Conservation (phyloP, 2,888 invertebrate species). For the Polydrusus pterygomalis region DNA sequence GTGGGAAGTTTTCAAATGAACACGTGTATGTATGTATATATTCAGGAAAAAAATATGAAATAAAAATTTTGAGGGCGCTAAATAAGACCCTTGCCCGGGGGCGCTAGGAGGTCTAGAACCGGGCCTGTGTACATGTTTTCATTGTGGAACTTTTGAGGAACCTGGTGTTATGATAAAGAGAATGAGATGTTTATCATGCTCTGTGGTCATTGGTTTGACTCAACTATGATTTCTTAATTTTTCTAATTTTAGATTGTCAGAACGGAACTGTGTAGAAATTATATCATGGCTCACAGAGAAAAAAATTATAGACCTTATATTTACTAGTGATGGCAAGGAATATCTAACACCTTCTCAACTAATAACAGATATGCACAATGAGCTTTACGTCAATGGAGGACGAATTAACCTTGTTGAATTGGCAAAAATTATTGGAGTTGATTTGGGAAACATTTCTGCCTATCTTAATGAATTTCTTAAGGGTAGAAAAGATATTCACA, state of each 20-base stretch:
- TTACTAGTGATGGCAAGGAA: slow-evolving; percentile 97
- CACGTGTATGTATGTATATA: no score
- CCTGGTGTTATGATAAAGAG: no score
- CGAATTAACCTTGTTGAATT: slow-evolving; percentile 92
- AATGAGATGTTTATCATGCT: no score
- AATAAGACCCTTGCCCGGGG: no score
- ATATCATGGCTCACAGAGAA: slow-evolving; percentile 89
- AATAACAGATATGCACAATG: slow-evolving; percentile 91
- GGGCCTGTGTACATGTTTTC: no score
- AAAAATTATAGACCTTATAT: slow-evolving; percentile 91
- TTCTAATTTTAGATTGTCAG: slow-evolving; percentile 86
- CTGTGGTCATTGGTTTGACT: no score
- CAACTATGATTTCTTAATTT: not conserved
- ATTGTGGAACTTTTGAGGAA: no score
- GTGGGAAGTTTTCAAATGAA: no score
- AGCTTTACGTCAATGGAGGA: slow-evolving; percentile 91
- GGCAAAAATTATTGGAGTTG: slow-evolving; percentile 90
- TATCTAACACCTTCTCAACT: slow-evolving; percentile 96
- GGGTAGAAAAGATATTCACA: slow-evolving; percentile 80
- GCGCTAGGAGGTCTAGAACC: no score
- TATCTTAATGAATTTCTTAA: slow-evolving; percentile 84
- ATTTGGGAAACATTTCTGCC: slow-evolving; percentile 82
- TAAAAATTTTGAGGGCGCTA: no score
- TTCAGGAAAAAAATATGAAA: no score
- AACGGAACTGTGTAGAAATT: slow-evolving; percentile 97